Evolutionary conservation across 2,888 invertebrate species (phyloP).

Genomic region (Augiades crinisus): DNA sequence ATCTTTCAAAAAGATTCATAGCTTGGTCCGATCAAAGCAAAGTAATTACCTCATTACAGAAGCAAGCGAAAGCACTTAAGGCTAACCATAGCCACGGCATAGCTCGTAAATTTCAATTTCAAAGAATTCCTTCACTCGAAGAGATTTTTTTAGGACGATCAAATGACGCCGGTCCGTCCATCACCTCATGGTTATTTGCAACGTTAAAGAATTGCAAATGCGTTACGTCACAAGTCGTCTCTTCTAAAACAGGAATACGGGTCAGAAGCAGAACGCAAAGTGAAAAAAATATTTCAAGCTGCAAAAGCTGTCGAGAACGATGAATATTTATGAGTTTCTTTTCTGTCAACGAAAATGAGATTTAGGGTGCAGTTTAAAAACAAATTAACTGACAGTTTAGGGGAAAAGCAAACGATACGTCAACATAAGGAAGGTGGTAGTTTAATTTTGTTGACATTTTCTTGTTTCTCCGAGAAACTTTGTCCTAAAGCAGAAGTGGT

Average conservation of each 20-base stretch:
- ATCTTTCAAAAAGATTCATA: neutral
- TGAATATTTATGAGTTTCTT: slow-evolving; percentile 1
- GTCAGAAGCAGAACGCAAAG: neutral
- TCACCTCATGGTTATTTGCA: neutral
- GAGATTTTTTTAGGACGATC: neutral
- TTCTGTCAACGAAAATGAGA: neutral
- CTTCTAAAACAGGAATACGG: neutral
- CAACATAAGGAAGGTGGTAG: too few species aligned
- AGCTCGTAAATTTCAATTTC: neutral
- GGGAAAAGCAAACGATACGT: too few species aligned
- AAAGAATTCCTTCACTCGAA: neutral
- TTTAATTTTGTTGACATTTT: too few species aligned
- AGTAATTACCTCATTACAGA: too few species aligned
- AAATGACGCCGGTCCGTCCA: neutral
- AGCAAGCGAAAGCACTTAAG: neutral
- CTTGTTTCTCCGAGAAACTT: too few species aligned
- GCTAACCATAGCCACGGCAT: neutral
- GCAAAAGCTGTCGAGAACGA: neutral
- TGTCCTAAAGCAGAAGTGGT: too few species aligned
- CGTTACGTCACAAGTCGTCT: neutral
- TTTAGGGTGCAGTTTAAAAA: too few species aligned
- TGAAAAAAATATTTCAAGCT: neutral
- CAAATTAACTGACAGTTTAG: too few species aligned
- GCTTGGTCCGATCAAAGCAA: neutral
- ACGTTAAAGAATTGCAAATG: slow-evolving; percentile 7